Evolutionary conservation across 2,113 vertebrate genomes (phyloP).

Genomic region (Alces alces): DNA sequence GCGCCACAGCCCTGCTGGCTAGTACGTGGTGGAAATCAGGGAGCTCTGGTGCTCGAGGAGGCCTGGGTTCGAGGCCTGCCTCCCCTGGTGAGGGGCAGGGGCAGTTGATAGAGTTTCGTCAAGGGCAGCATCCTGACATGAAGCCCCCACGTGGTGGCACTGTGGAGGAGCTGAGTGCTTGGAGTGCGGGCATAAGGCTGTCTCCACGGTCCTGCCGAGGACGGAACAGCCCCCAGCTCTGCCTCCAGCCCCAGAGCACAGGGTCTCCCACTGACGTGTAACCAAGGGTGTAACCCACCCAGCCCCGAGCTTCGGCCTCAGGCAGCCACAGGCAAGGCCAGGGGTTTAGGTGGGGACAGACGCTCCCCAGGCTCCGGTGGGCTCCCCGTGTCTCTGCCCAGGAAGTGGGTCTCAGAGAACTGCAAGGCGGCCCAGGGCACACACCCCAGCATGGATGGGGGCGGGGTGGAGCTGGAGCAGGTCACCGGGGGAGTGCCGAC

Average conservation of each 20-base stretch:
- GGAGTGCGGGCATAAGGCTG: rapidly evolving
- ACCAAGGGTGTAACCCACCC: neutral
- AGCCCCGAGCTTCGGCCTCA: rapidly evolving
- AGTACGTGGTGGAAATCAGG: rapidly evolving
- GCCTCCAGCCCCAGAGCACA: neutral
- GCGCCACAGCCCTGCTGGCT: rapidly evolving
- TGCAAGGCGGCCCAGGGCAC: neutral
- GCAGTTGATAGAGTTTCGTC: neutral
- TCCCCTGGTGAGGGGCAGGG: neutral
- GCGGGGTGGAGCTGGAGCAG: neutral
- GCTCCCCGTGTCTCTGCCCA: rapidly evolving
- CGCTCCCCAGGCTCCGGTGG: neutral
- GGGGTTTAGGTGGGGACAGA: neutral
- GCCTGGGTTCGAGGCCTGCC: neutral
- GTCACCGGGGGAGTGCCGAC: rapidly evolving
- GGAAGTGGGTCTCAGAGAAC: neutral
- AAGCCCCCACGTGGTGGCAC: neutral
- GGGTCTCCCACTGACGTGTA: neutral
- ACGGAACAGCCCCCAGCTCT: rapidly evolving
- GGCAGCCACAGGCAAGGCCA: neutral
- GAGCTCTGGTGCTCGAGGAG: neutral
- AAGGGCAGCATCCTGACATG: rapidly evolving
- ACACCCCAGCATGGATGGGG: neutral
- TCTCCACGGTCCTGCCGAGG: rapidly evolving
- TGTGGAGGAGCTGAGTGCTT: rapidly evolving